Percentiles rank a stretch among this genome's conserved stretches.
Conservation (phyloP, 2,888 invertebrate species). For the Athalia rosae region DNA sequence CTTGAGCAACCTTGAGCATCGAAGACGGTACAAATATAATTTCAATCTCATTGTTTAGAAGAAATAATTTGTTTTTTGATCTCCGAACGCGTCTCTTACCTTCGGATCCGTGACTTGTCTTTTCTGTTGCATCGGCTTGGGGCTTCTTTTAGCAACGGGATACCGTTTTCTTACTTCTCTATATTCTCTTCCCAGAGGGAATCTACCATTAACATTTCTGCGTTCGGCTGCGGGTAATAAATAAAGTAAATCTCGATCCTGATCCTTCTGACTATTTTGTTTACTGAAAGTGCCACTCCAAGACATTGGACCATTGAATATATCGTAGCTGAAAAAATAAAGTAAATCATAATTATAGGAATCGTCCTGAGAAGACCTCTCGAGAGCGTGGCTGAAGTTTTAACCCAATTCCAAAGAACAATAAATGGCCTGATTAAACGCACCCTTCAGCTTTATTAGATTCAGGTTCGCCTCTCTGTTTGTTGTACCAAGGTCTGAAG, state of each 20-base stretch:
- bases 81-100: conserved; percentile 55
- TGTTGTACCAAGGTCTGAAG: conserved; percentile 58
- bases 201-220: conserved; percentile 66
- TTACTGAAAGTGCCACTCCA: conserved; percentile 59
- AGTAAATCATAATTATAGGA: neutral
- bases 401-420: conserved; percentile 4
- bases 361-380: neutral
- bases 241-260: conserved; percentile 58
- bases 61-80: neutral
- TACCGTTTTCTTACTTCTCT: conserved; percentile 61
- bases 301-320: conserved; percentile 53
- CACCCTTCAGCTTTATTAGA: conserved; percentile 59
- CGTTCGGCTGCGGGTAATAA: conserved; percentile 55
- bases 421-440: conserved; percentile 18
- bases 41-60: conserved; percentile 51
- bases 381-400: neutral
- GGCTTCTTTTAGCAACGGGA: conserved; percentile 67
- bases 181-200: conserved; percentile 64
- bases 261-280: conserved; percentile 50
- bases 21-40: conserved; percentile 52
- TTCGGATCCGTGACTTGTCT: conserved; percentile 67
- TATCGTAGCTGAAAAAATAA: conserved; percentile 27
- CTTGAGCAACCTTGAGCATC: conserved; percentile 65
- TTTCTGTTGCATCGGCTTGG: conserved; percentile 60
- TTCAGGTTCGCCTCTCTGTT: conserved; percentile 54